Conservation (phyloP, 2,113 vertebrate species). For the Tachysurus fulvidraco region DNA sequence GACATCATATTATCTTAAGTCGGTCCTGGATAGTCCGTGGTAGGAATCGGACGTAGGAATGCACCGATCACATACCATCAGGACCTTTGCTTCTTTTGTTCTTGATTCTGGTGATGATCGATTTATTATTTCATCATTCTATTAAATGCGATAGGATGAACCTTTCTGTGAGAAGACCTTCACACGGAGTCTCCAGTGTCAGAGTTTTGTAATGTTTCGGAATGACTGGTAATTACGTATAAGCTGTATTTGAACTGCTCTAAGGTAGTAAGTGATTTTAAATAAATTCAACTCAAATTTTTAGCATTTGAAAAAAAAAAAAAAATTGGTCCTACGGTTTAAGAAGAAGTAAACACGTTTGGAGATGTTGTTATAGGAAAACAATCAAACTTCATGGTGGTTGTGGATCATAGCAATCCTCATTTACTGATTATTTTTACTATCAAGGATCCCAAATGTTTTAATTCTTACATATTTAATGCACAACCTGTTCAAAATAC, state of each 20-base stretch:
- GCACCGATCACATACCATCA: neutral
- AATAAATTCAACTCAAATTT: neutral
- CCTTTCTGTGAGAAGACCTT: neutral
- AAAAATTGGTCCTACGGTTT: neutral
- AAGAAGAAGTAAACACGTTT: neutral
- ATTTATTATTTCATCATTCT: neutral
- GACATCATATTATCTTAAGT: constrained; percentile 20
- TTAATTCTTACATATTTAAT: constrained; percentile 1
- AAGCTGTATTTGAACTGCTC: too few relatives aligned
- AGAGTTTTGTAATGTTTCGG: neutral
- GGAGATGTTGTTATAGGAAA: neutral
- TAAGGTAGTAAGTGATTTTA: neutral
- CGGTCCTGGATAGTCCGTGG: neutral
- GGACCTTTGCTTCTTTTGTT: neutral
- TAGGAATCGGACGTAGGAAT: neutral
- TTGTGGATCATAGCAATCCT: neutral
- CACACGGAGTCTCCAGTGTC: neutral
- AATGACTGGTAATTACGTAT: too few relatives aligned
- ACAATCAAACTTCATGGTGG: neutral
- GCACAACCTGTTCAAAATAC: neutral
- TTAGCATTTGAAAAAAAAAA: neutral
- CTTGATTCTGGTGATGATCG: neutral
- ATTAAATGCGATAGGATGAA: neutral
- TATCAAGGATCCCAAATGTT: neutral
- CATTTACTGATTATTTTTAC: neutral